Evolutionary conservation across 2,888 invertebrate species (phyloP).

Genomic region (Morpho deidamia): DNA sequence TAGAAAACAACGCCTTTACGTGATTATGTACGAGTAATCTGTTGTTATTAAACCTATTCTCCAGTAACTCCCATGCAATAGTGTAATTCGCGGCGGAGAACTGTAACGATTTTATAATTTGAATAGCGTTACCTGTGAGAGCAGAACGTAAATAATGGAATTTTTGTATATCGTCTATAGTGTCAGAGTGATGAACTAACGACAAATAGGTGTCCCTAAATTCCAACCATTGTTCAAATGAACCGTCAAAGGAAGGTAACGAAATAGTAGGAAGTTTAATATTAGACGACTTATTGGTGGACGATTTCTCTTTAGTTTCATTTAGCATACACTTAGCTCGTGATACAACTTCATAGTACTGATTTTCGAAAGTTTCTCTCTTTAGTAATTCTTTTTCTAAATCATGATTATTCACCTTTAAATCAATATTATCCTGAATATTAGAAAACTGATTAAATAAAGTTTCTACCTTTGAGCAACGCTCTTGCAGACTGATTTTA

Average conservation of each 20-base stretch:
- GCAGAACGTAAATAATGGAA: slow-evolving; percentile 25
- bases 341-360: no score
- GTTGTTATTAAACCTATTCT: not conserved
- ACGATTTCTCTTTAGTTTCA: no score
- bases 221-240: slow-evolving; percentile 13
- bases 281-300: no score
- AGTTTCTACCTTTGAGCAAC: no score
- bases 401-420: no score
- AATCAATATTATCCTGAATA: no score
- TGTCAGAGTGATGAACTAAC: no score
- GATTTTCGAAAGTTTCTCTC: no score
- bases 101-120: not conserved
- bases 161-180: slow-evolving; percentile 22
- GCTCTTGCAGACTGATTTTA: no score
- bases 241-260: slow-evolving; percentile 14
- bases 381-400: no score
- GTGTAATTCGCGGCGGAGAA: not conserved
- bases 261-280: slow-evolving; percentile 11
- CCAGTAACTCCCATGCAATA: not conserved
- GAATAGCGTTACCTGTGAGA: not conserved
- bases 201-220: slow-evolving; percentile 1
- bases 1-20: slow-evolving; percentile 17
- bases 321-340: no score
- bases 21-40: slow-evolving; percentile 12
- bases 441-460: no score